Evolutionary conservation across 2,888 invertebrate genomes (phyloP).

Genomic region (Parelbella ahira): DNA sequence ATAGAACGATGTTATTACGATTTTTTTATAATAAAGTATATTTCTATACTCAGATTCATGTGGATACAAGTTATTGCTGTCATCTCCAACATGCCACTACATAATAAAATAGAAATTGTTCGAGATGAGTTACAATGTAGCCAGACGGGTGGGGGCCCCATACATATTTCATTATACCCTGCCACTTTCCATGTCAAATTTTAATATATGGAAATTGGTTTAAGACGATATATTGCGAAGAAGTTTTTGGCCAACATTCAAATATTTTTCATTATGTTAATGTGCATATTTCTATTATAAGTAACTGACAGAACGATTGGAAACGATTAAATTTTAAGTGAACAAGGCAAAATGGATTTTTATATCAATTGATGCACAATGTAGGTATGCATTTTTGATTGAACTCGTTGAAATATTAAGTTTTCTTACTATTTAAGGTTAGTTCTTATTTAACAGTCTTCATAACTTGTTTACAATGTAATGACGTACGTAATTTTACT

Average conservation of each 20-base stretch:
- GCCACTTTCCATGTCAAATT: constrained; percentile 36
- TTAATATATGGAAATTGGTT: constrained; percentile 61
- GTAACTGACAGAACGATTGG: constrained; percentile 36
- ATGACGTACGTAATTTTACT: no score
- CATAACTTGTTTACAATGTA: no score
- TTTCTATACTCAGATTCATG: no score
- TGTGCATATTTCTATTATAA: constrained; percentile 37
- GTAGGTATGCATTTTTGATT: no score
- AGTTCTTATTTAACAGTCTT: background rate
- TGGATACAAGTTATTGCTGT: no score
- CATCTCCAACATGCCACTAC: no score
- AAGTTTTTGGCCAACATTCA: constrained; percentile 53
- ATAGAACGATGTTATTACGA: no score
- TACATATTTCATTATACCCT: constrained; percentile 28
- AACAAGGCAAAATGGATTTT: no score
- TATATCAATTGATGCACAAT: no score
- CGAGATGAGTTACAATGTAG: constrained; percentile 24
- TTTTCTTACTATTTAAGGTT: background rate
- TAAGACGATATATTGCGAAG: constrained; percentile 42
- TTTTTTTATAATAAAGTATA: no score
- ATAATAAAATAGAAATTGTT: constrained; percentile 26
- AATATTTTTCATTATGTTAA: constrained; percentile 58
- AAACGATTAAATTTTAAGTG: constrained; percentile 8
- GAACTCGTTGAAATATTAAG: background rate
- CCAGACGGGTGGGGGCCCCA: constrained; percentile 26